Evolutionary conservation across 2,113 vertebrate genomes (phyloP), one percentile per base, ranked within the genome.

Genomic region (Sclerurus mexicanus): DNA sequence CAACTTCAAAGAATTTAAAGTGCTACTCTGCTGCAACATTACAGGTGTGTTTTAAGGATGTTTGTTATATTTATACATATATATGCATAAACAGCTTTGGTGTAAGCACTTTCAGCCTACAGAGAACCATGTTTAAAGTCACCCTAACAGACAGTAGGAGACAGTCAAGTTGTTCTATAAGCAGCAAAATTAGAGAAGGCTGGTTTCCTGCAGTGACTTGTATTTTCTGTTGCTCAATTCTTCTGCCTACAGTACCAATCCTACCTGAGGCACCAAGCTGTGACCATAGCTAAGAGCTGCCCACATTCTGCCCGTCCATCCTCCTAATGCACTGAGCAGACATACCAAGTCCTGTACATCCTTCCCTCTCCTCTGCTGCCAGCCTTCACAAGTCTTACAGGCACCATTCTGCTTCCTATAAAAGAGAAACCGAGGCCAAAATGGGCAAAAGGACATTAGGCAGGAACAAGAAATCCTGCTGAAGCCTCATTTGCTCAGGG

Each of bases 311-410:
- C 39, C 37, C 52, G 3, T 8, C 20, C 60, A 37, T 9, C 46
- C 55, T 1, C 0, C 37, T 21, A 27, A 53, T 0, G 25, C 33
- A 12, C 52, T 8, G 14, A 64, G 47, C 10, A 2, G 9, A 50
- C 16, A 62, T 27, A 77, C 8, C 28, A 14, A 63, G 21, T 14
- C 56, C 73, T 11, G 7, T 1, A 10, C 25, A 10, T 10, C 52
- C 23, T 40, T 19, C 55, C 40, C 39, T 64, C 71, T 49, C 31
- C n/a, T 53, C 46, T 42, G 49, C 67, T 35, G n/a, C 14, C 44
- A 52, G 24, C 13, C 53, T 47, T 66, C 53, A 9, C 19, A 42
- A 42, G 25, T 25, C 42, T 23, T 23, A 15, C 0, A 7, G 25
- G 31, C 59, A 93, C 55, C 25, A 14, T 39, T 81, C 55, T 40